phyloP scores from a whole-genome alignment of 2,113 vertebrate species.

The Lophochroa leadbeateri region DNA sequence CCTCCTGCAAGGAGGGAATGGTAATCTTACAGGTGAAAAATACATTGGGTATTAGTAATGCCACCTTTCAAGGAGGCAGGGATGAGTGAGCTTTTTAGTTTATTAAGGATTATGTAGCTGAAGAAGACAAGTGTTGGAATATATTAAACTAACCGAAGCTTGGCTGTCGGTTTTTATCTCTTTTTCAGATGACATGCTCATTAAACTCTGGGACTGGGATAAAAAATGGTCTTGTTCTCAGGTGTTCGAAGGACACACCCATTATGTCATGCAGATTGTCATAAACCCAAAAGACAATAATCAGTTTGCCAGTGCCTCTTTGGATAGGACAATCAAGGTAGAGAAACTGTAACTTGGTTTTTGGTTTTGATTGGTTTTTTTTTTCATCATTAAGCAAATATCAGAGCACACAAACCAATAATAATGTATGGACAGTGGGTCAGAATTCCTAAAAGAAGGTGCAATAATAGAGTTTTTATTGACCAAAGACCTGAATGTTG shows the following conservation, averaged over 20 bases:
- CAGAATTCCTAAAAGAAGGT: neutral
- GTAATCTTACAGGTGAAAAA: neutral
- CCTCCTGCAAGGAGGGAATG: neutral
- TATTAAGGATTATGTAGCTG: neutral
- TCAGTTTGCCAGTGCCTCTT: conserved; percentile 96
- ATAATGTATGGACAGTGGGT: neutral
- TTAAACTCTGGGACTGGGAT: conserved; percentile 99
- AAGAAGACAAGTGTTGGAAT: neutral
- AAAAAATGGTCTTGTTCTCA: conserved; percentile 99
- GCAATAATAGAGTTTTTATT: neutral
- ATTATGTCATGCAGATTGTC: conserved; percentile 99
- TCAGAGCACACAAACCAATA: neutral
- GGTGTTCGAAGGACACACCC: conserved; percentile 99
- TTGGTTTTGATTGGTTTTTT: neutral
- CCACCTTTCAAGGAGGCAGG: neutral
- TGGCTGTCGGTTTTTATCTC: neutral
- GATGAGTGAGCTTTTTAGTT: neutral
- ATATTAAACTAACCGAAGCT: neutral
- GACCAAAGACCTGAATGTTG: neutral
- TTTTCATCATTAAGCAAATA: neutral
- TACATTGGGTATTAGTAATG: neutral
- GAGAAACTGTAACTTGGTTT: neutral
- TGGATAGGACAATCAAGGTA: conserved; percentile 99
- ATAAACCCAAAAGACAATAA: conserved; percentile 99
- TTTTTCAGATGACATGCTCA: conserved; percentile 95